Conservation (phyloP, 2,888 invertebrate species). For the Bembecia ichneumoniformis region DNA sequence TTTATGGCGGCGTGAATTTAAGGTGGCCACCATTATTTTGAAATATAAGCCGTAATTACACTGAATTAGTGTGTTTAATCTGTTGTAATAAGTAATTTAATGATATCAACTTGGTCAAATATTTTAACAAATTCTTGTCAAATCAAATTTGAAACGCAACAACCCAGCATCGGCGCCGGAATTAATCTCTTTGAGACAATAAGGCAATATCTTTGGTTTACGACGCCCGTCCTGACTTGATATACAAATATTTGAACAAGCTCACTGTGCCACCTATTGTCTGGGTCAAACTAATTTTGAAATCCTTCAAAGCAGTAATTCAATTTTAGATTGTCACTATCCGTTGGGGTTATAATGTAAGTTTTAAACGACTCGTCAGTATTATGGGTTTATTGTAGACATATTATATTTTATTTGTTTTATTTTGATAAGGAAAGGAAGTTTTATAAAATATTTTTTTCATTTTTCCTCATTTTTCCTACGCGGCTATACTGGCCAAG, state of each 20-base stretch:
- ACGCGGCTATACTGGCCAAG: no score
- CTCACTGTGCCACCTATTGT: slow-evolving; percentile 48
- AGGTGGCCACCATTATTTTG: no score
- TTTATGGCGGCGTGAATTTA: no score
- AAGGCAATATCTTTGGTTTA: slow-evolving; percentile 63
- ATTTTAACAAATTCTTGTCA: slow-evolving; percentile 11
- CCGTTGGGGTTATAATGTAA: slow-evolving; percentile 17
- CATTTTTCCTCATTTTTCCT: no score
- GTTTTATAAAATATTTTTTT: no score
- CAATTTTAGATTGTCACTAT: slow-evolving; percentile 53
- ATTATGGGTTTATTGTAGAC: no score
- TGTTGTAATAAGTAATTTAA: no score
- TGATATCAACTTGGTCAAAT: neutral
- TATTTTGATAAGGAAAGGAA: no score
- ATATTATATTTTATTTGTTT: no score
- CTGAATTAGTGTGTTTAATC: no score
- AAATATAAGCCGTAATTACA: no score
- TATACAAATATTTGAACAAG: slow-evolving; percentile 63
- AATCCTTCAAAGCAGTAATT: slow-evolving; percentile 47
- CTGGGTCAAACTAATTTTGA: slow-evolving; percentile 65
- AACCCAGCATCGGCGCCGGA: slow-evolving; percentile 41
- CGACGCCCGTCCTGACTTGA: slow-evolving; percentile 46
- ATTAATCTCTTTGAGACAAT: slow-evolving; percentile 67
- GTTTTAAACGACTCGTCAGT: no score
- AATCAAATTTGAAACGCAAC: slow-evolving; percentile 14